Conservation (phyloP, 2,888 invertebrate genomes). For the Seira ritae region DNA sequence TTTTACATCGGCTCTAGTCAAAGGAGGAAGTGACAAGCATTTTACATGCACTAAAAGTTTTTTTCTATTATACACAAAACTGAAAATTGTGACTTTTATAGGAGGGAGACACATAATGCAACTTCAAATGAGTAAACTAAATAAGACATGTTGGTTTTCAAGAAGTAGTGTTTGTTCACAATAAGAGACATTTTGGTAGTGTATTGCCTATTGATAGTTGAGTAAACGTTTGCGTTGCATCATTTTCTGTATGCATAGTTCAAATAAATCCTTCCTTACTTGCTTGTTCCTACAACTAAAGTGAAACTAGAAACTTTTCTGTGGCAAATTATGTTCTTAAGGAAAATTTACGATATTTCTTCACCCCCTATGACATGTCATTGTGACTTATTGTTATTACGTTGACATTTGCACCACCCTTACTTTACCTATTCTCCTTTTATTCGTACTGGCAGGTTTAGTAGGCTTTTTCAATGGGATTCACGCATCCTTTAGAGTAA, state of each 20-base stretch:
- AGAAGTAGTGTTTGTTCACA: neutral
- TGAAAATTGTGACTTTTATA: neutral
- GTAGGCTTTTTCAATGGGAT: no score
- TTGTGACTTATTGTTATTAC: constrained; percentile 63
- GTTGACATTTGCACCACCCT: constrained; percentile 43
- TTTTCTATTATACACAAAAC: constrained; percentile 3
- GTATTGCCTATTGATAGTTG: neutral
- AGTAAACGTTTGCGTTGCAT: constrained; percentile 10
- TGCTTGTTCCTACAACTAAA: neutral
- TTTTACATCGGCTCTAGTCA: neutral
- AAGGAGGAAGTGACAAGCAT: constrained; percentile 47
- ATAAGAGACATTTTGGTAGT: neutral
- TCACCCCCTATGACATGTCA: constrained; percentile 54
- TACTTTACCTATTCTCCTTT: neutral
- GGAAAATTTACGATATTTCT: constrained; percentile 57
- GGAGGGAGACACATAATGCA: neutral
- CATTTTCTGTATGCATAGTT: neutral
- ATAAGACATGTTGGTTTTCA: neutral
- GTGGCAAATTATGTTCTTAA: constrained; percentile 56
- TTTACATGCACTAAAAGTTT: constrained; percentile 35
- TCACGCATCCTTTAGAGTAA: no score
- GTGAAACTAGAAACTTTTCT: neutral
- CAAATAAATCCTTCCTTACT: neutral
- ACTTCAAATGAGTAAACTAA: neutral
- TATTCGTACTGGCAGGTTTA: neutral